phyloP scores from a whole-genome alignment of 2,888 invertebrate species.

The Asteroscopus sphinx region DNA sequence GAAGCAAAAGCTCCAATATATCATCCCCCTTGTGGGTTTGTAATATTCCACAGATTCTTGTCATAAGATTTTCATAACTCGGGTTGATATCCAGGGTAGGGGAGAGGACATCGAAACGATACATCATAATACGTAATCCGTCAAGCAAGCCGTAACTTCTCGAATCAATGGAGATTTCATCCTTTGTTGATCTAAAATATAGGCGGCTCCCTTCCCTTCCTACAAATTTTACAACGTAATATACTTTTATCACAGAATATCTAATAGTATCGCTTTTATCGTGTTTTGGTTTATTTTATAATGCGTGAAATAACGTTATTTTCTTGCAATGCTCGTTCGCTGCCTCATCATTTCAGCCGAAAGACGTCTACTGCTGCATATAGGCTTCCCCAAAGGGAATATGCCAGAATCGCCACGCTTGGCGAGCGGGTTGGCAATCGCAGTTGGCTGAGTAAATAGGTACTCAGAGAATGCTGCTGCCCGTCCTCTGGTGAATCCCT shows the following conservation, averaged over 20 bases:
- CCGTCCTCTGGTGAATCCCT: no score
- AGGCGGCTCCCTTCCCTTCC: not conserved
- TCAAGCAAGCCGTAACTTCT: conserved; percentile 33
- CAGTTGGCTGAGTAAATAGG: no score
- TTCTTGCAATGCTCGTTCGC: conserved; percentile 9
- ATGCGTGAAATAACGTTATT: conserved; percentile 17
- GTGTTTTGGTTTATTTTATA: conserved; percentile 3
- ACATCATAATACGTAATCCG: conserved; percentile 54
- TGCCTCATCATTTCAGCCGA: no score
- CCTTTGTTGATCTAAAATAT: conserved; percentile 22
- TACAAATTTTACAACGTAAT: conserved; percentile 1
- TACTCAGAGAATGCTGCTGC: no score
- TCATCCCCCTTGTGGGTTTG: conserved; percentile 29
- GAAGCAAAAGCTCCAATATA: conserved; percentile 43
- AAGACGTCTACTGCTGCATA: no score
- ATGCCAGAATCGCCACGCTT: no score
- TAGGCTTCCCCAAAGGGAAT: no score
- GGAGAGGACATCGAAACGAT: conserved; percentile 40
- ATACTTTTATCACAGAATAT: no score
- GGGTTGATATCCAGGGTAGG: conserved; percentile 32
- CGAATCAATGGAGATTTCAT: conserved; percentile 32
- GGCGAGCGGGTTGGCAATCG: no score
- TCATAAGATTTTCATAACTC: conserved; percentile 54
- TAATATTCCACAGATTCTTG: conserved; percentile 47
- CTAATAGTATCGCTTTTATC: no score